Conservation (phyloP, 2,888 invertebrate genomes). For the Caradrina clavipalpis region DNA sequence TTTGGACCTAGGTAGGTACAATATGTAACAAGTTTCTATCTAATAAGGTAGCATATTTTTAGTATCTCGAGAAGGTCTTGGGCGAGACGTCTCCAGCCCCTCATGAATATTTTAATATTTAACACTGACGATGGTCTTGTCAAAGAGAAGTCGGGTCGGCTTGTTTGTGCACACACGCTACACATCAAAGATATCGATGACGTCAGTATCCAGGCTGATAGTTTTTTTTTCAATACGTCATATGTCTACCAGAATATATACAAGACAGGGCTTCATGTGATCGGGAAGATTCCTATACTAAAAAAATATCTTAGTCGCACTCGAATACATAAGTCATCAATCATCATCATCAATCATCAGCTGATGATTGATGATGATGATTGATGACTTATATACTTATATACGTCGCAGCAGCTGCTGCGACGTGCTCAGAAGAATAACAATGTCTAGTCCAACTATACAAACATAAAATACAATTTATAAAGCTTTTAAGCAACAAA, state of each 20-base stretch:
- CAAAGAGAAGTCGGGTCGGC: slow-evolving; percentile 67
- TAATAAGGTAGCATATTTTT: slow-evolving; percentile 58
- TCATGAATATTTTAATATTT: slow-evolving; percentile 81
- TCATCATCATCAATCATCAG: too few relatives aligned
- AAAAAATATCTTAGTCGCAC: neutral
- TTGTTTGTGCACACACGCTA: slow-evolving; percentile 57
- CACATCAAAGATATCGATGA: slow-evolving; percentile 62
- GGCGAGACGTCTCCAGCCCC: slow-evolving; percentile 57
- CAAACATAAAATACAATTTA: neutral
- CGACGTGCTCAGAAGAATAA: neutral
- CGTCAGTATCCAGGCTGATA: slow-evolving; percentile 40
- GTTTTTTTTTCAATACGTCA: slow-evolving; percentile 29
- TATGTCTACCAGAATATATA: slow-evolving; percentile 14
- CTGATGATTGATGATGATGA: too few relatives aligned
- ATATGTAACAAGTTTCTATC: slow-evolving; percentile 24
- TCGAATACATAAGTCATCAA: neutral
- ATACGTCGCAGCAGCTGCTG: too few relatives aligned
- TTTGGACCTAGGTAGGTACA: slow-evolving; percentile 15
- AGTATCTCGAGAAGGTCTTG: slow-evolving; percentile 50
- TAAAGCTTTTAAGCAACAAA: neutral
- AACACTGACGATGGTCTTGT: slow-evolving; percentile 60
- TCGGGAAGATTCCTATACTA: neutral
- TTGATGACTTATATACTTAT: too few relatives aligned
- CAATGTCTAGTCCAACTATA: neutral
- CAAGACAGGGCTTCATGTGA: neutral